Percentiles rank a stretch among this genome's conserved stretches.
Conservation (phyloP, 2,113 vertebrate species). For the Zosterops pallidus region DNA sequence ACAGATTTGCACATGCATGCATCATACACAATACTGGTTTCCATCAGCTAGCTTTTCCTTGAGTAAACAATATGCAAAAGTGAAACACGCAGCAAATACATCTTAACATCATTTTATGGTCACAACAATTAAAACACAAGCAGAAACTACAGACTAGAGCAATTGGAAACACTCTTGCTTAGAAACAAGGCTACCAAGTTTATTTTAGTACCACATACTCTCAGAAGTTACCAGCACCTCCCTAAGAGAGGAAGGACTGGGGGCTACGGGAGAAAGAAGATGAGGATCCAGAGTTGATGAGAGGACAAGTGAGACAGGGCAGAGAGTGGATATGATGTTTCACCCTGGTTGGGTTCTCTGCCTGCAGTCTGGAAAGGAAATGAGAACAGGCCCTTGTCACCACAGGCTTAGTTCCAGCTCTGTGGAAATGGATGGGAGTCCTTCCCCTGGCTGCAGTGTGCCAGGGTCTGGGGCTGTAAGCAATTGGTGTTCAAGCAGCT, state of each 20-base stretch:
- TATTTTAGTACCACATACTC: neutral
- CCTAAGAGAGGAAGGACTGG: neutral
- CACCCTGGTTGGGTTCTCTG: fast-evolving
- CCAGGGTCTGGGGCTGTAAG: neutral
- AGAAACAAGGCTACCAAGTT: neutral
- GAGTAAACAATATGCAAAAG: neutral
- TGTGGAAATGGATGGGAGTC: neutral
- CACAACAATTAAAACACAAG: neutral
- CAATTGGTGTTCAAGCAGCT: neutral
- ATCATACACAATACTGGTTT: fast-evolving
- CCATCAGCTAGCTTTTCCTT: neutral
- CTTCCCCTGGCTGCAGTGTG: neutral
- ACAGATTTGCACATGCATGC: neutral
- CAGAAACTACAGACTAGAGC: neutral
- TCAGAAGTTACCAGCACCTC: neutral
- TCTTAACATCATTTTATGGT: neutral
- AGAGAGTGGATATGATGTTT: neutral
- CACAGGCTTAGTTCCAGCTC: neutral
- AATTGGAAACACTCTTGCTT: neutral
- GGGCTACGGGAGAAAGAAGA: neutral
- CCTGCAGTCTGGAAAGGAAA: neutral
- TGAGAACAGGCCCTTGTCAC: fast-evolving
- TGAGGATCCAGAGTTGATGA: neutral
- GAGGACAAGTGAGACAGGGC: neutral
- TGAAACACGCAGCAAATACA: neutral